These are phyloP conservation scores for Scomber japonicus DNA, from an alignment of 2,113 vertebrate species.

Conservation along the genomic window DNA sequence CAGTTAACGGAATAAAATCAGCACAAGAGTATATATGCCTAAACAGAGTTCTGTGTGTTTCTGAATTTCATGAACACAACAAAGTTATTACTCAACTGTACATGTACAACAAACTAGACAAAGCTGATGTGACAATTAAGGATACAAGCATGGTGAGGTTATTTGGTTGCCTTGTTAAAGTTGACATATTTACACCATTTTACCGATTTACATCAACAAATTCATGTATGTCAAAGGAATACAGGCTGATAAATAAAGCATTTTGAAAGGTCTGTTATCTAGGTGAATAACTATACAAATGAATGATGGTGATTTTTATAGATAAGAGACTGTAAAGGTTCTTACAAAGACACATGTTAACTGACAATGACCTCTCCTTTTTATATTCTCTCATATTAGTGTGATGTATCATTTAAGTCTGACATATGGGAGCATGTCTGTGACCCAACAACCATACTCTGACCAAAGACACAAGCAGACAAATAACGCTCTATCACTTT, in stretches of 20 bases:
- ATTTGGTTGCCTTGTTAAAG: background rate
- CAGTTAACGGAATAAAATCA: conserved; percentile 48
- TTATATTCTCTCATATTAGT: conserved; percentile 40
- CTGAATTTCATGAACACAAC: conserved; percentile 2
- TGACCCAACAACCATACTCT: conserved; percentile 38
- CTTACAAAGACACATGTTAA: background rate
- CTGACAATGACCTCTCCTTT: conserved; percentile 17
- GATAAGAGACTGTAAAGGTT: background rate
- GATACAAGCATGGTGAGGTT: background rate
- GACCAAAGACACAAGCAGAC: conserved; percentile 48
- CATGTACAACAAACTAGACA: background rate
- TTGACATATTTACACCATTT: background rate
- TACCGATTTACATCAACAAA: background rate
- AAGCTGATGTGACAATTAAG: background rate
- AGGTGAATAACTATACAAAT: background rate
- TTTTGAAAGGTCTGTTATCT: background rate
- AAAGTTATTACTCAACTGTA: background rate
- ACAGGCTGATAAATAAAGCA: background rate
- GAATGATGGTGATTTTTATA: no score
- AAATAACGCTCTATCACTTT: conserved; percentile 49
- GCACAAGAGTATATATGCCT: conserved; percentile 24
- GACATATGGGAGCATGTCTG: conserved; percentile 24
- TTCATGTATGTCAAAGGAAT: background rate
- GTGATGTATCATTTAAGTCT: conserved; percentile 28
- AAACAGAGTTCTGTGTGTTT: conserved; percentile 3